Base-by-base conservation (phyloP, 2,797 vertebrate genomes). In the Florisuga fusca region DNA sequence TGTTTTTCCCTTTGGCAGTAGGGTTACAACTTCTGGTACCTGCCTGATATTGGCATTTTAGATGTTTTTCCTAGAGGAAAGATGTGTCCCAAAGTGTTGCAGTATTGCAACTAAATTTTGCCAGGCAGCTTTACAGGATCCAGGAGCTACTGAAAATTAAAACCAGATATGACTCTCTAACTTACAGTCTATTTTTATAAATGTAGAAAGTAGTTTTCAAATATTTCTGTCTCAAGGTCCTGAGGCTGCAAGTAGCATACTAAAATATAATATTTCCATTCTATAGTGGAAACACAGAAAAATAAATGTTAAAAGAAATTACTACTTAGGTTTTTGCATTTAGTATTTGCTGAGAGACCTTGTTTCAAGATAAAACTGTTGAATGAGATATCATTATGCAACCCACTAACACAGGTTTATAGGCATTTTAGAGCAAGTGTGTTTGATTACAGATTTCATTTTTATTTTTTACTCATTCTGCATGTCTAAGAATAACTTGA, bases 11-110 rank as follows among this genome's bases (percentile, higher is more conserved):
- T 68, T 69, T 8, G 22, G 78, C 72, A 62, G 8, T 57, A 72
- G 15, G 12, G 46, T 72, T 73, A 78, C 75, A 83, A 22, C 33
- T 87, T 63, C 84, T 89, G 51, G 10, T 82, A 89, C 75, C 71
- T 94, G 72, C 72, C 57, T 27, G 64, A 85, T 29, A 16, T 7
- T 50, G 68, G 36, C 64, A 54, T 80, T 93, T 89, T 61, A 71
- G 45, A 61, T 64, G 36, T 85, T 92, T 94, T 77, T 87, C 68
- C 79, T 64, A 46, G 45, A 91, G 91, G 41, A 95, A 74, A 71
- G 53, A 63, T 41, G 14, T 55, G 54, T 87, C 57, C 33, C 45
- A 92, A 50, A 87, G 87, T 68, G 36, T 95, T 89, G 57, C n/a
- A 41, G 29, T 64, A 53, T 43, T 90, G 50, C 48, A 76, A 48